Percentiles rank a stretch among this genome's conserved stretches.
These are phyloP conservation scores for Drosophila ustulata DNA, from an alignment of 2,888 invertebrate species.

Conservation along the genomic window DNA sequence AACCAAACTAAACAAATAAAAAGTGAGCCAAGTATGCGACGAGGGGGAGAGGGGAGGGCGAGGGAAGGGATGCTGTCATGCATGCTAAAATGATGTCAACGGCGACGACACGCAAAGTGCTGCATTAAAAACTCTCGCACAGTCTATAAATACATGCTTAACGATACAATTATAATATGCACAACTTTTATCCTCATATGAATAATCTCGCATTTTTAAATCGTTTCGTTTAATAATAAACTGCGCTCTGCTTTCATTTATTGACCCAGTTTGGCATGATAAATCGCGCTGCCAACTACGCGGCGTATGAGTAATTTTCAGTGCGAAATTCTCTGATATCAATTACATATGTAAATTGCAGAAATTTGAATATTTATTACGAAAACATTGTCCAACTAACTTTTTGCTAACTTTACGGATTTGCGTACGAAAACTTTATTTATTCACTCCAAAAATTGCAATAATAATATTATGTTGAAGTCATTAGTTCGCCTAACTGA, in stretches of 20 bases:
- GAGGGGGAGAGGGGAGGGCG: neutral
- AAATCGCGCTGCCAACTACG: neutral
- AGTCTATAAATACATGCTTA: conserved; percentile 19
- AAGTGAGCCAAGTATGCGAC: neutral
- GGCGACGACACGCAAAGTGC: conserved; percentile 30
- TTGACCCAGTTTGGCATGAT: conserved; percentile 1
- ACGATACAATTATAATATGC: conserved; percentile 7
- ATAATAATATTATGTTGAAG: neutral
- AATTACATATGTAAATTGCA: neutral
- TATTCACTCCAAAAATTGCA: neutral
- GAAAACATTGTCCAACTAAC: neutral
- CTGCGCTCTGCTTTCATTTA: neutral
- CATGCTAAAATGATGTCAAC: conserved; percentile 60
- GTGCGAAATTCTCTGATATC: no score
- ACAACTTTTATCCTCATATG: conserved; percentile 4
- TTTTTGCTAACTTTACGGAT: neutral
- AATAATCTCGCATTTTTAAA: neutral
- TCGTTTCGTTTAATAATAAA: conserved; percentile 2
- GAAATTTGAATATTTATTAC: neutral
- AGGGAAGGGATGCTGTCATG: conserved; percentile 43
- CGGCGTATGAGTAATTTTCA: neutral
- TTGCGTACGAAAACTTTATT: neutral
- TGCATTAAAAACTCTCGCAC: conserved; percentile 34
- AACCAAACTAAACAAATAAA: conserved; percentile 61
- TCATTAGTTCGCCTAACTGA: no score